These are phyloP conservation scores for Crossaster papposus DNA, from an alignment of 53 echinoderm and acorn worm genomes.

Conservation along the genomic window DNA sequence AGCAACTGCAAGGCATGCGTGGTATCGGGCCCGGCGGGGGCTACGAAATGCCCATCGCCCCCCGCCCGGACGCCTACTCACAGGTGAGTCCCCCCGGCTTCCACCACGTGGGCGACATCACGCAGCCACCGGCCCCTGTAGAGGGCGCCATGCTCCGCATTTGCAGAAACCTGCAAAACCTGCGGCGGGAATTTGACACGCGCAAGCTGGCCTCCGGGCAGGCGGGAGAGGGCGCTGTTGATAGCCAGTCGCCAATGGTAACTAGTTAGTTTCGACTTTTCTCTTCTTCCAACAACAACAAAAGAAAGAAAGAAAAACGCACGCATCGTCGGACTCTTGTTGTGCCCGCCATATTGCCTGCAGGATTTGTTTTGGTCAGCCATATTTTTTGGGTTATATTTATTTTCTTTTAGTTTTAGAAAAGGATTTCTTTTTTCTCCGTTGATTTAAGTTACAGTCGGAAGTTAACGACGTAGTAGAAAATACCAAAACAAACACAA, in stretches of 20 bases:
- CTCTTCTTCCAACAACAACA: slow-evolving; percentile 41
- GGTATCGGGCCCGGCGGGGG: slow-evolving; percentile 87
- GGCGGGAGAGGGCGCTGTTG: slow-evolving; percentile 70
- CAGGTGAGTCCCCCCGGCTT: slow-evolving; percentile 96
- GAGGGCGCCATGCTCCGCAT: slow-evolving; percentile 98
- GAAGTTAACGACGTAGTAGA: neutral
- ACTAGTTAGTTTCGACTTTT: slow-evolving; percentile 68
- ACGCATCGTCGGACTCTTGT: slow-evolving; percentile 43
- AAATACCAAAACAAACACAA: neutral
- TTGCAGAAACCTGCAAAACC: slow-evolving; percentile 93
- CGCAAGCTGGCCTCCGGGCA: slow-evolving; percentile 77
- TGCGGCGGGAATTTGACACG: slow-evolving; percentile 92
- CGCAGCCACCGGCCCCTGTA: slow-evolving; percentile 90
- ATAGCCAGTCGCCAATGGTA: slow-evolving; percentile 90
- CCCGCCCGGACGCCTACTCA: slow-evolving; percentile 91
- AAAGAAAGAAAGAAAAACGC: too few species aligned
- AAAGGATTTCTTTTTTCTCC: neutral
- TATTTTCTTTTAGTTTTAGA: slow-evolving; percentile 22
- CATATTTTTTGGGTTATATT: slow-evolving; percentile 3
- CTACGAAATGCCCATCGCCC: slow-evolving; percentile 98
- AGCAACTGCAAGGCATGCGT: slow-evolving; percentile 92
- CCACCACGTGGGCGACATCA: slow-evolving; percentile 89
- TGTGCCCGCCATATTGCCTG: slow-evolving; percentile 55
- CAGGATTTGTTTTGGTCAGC: slow-evolving; percentile 21
- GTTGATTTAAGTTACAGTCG: slow-evolving; percentile 9